A percentile compares a stretch with the other conserved stretches of the same genome.
Evolutionary conservation across 35 echinoderm and acorn worm species (phyloP).

Genomic region (Diadema setosum): DNA sequence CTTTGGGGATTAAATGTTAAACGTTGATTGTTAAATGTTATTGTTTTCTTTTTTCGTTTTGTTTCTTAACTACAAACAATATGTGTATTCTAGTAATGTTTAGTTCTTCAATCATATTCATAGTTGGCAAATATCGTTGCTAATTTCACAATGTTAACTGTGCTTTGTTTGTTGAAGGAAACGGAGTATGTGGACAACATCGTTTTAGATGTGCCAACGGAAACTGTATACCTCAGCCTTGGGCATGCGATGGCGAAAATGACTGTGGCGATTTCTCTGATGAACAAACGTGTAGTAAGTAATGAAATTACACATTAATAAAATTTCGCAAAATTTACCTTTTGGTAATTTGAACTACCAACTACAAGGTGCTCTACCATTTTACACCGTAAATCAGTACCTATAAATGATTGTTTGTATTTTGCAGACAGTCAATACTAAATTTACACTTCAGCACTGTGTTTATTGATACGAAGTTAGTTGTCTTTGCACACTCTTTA

Average conservation of each 20-base stretch:
- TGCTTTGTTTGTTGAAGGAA: background rate
- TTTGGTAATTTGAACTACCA: no score
- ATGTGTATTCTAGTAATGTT: background rate
- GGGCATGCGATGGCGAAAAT: constrained; percentile 87
- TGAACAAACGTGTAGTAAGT: constrained; percentile 75
- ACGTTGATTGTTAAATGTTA: no score
- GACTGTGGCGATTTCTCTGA: constrained; percentile 82
- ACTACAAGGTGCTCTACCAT: no score
- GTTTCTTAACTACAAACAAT: background rate
- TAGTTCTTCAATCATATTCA: background rate
- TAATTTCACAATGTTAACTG: background rate
- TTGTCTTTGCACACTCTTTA: no score
- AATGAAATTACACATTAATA: background rate
- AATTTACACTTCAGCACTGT: no score
- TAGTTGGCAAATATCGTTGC: background rate
- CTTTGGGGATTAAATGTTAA: no score
- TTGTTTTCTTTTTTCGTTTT: no score
- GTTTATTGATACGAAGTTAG: no score
- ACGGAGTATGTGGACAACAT: constrained; percentile 39
- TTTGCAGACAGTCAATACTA: no score
- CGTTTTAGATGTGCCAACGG: constrained; percentile 75
- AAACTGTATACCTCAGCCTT: constrained; percentile 55
- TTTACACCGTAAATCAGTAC: no score
- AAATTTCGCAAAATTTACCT: no score
- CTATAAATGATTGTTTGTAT: no score